These are phyloP conservation scores for Lordiphosa mommai DNA, from an alignment of 1,140 invertebrate species.

Conservation along the genomic window DNA sequence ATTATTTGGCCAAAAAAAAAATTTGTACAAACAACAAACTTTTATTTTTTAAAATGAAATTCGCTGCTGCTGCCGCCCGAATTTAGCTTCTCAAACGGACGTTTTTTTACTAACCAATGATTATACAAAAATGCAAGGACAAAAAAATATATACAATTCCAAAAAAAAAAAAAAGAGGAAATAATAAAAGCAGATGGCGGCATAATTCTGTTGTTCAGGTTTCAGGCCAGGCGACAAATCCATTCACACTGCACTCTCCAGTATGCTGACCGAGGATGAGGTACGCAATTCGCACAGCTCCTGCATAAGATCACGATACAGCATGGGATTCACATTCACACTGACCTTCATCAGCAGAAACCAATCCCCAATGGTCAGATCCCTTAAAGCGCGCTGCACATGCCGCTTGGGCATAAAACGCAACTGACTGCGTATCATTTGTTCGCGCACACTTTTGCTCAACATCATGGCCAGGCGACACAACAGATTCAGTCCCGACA, in stretches of 20 bases:
- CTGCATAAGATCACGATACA: conserved; percentile 82
- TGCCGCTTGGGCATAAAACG: conserved; percentile 58
- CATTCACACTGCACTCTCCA: conserved; percentile 47
- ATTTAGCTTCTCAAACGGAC: too few relatives aligned
- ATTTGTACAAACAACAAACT: too few relatives aligned
- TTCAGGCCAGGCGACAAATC: too few relatives aligned
- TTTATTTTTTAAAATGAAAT: too few relatives aligned
- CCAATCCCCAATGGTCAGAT: conserved; percentile 84
- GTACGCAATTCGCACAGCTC: conserved; percentile 79
- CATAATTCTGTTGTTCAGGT: conserved; percentile 10
- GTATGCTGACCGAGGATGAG: conserved; percentile 42
- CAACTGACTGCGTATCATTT: conserved; percentile 82
- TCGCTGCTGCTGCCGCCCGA: too few relatives aligned
- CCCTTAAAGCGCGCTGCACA: conserved; percentile 39
- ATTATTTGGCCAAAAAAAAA: too few relatives aligned
- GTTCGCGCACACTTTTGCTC: conserved; percentile 56
- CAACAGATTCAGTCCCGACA: conserved; percentile 84
- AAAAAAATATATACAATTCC: conserved; percentile 8
- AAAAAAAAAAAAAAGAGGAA: not conserved
- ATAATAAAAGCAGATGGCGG: conserved; percentile 3
- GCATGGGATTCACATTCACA: conserved; percentile 85
- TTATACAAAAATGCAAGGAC: conserved; percentile 5
- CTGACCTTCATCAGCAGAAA: conserved; percentile 85
- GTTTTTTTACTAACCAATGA: not conserved
- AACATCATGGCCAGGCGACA: conserved; percentile 80